Base-by-base conservation (phyloP, 2,113 vertebrate species). In the Strigops habroptila region DNA sequence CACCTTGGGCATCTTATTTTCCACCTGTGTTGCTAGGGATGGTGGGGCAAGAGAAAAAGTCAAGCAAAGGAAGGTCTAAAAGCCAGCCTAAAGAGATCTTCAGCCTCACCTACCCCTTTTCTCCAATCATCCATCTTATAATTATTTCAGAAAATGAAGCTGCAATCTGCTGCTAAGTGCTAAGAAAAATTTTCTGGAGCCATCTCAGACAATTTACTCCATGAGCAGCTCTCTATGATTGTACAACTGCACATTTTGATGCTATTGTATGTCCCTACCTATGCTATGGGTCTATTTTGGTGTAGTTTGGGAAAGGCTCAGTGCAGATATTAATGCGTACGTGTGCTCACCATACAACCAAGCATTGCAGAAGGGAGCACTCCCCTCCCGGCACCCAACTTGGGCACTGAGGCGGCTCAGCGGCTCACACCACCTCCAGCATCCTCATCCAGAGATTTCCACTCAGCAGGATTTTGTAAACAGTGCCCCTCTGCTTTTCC, bases 211-310 rank as follows among this genome's bases (percentile, higher is more conserved):
- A 41, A 18, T 33, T 65, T 7, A 49, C 41, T 48, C 57, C 10
- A 0, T 1, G 6, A 90, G 57, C 62, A 6, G 3, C 25, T 31
- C 55, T 68, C 46, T 7, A 1, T 27, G 57, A 59, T 2, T 30
- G 39, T 6, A 48, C 43, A 86, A 39, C 8, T 33, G 19, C 57
- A 28, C 2, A 0, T 37, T 69, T 14, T 30, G 62, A 10, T 1
- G 18, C 49, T 11, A 0, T 13, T 43, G 35, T 12, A 48, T 63
- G 43, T 24, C 49, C 27, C 65, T 79, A 31, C 15, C 69, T 12
- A 1, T 3, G 4, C 31, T 23, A 0, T 0, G 10, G 49, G 19
- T 43, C 69, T 27, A 18, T 70, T 22, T 31, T 35, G 35, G 82
- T 6, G 18, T 0, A 2, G 31, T 43, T 18, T 68, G 43, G 59